A percentile compares a stretch with the other conserved stretches of the same genome.
Conservation (phyloP, 2,888 invertebrate species). For the Spialia ferax region DNA sequence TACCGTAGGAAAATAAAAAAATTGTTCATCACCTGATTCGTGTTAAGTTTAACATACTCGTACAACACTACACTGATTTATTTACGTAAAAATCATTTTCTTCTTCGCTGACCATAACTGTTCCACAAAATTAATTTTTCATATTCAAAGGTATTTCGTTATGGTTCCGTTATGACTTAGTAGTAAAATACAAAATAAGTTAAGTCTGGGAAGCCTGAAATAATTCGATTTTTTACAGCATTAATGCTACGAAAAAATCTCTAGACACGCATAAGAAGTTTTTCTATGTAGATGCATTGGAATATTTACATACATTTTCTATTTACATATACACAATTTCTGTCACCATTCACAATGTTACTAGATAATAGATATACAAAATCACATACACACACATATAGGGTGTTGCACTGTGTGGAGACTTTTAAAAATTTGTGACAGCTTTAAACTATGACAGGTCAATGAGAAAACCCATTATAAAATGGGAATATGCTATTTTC, state of each 20-base stretch:
- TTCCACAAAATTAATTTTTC: neutral
- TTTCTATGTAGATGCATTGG: neutral
- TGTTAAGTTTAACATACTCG: too few species aligned
- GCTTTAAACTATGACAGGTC: too few species aligned
- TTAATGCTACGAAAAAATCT: neutral
- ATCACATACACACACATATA: neutral
- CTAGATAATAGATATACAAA: neutral
- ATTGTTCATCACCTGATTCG: too few species aligned
- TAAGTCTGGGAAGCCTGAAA: neutral
- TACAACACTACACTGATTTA: too few species aligned
- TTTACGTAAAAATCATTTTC: conserved; percentile 1
- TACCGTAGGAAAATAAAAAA: too few species aligned
- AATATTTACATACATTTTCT: neutral
- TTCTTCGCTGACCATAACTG: neutral
- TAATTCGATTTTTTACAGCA: neutral
- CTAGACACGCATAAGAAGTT: neutral
- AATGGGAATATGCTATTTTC: too few species aligned
- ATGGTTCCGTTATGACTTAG: neutral
- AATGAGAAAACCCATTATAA: too few species aligned
- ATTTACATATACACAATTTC: conserved; percentile 1
- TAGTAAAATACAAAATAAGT: neutral
- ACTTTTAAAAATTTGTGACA: neutral
- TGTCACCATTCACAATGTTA: neutral
- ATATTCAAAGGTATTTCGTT: conserved; percentile 3
- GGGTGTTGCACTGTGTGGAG: neutral